phyloP scores from a whole-genome alignment of 2,888 invertebrate species.

The Drosophila pegasa region DNA sequence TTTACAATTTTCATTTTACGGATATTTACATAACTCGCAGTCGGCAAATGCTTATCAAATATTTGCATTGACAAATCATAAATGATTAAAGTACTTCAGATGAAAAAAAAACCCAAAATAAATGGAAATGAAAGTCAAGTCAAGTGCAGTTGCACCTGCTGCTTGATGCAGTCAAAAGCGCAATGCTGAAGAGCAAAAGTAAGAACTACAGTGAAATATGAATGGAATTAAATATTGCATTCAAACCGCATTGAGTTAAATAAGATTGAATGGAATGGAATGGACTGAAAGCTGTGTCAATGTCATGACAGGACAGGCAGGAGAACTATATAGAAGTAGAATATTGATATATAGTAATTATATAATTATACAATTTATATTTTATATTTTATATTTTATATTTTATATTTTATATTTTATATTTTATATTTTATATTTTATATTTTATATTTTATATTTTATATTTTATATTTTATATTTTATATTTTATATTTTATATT shows the following conservation, averaged over 20 bases:
- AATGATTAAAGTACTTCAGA: not conserved
- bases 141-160: slow-evolving; percentile 19
- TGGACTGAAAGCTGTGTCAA: not conserved
- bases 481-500: too few relatives aligned
- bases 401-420: too few relatives aligned
- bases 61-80: slow-evolving; percentile 14
- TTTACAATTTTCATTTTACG: not conserved
- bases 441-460: too few relatives aligned
- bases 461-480: too few relatives aligned
- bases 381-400: too few relatives aligned
- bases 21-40: slow-evolving; percentile 12
- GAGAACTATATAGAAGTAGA: too few relatives aligned
- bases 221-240: not conserved
- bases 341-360: too few relatives aligned
- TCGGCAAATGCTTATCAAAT: slow-evolving; percentile 12
- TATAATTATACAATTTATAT: too few relatives aligned
- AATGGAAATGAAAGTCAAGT: slow-evolving; percentile 1
- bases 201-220: not conserved
- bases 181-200: not conserved
- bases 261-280: not conserved
- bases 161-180: not conserved
- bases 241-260: not conserved
- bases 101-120: not conserved
- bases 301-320: not conserved
- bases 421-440: too few relatives aligned